Evolutionary conservation across 35 echinoderm and acorn worm genomes (phyloP).

Genomic region (Anneissia japonica): DNA sequence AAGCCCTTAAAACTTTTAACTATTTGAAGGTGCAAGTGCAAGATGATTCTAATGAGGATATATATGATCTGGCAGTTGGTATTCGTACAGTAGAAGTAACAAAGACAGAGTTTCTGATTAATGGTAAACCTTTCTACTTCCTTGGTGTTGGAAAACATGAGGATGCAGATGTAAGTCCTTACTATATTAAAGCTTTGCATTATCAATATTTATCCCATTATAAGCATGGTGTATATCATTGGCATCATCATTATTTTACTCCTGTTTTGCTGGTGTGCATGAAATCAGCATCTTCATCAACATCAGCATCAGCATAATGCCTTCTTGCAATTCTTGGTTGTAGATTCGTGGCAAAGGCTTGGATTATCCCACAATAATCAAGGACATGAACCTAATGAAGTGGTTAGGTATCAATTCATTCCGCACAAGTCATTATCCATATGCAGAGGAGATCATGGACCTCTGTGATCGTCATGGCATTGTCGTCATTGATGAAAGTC

Average conservation of each 20-base stretch:
- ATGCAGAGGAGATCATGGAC: conserved; percentile 4
- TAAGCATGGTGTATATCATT: no score
- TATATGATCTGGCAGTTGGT: conserved; percentile 78
- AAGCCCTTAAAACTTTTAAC: no score
- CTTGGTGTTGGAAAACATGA: conserved; percentile 98
- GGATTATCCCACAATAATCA: not conserved
- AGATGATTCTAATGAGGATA: conserved; percentile 13
- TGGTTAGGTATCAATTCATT: conserved; percentile 19
- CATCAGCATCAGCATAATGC: no score
- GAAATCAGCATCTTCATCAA: no score
- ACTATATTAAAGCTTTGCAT: no score
- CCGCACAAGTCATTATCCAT: conserved; percentile 25
- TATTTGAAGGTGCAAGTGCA: conserved; percentile 25
- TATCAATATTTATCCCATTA: no score
- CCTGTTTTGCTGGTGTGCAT: no score
- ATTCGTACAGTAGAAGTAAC: conserved; percentile 63
- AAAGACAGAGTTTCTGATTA: conserved; percentile 73
- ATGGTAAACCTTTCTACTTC: conserved; percentile 80
- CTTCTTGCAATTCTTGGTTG: no score
- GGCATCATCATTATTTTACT: no score
- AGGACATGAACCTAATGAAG: conserved; percentile 10
- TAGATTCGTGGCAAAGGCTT: conserved; percentile 11
- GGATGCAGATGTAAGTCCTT: conserved; percentile 89
- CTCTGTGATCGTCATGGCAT: conserved; percentile 6
- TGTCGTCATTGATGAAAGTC: conserved; percentile 19